Percentiles rank a stretch among this genome's conserved stretches.
Conservation (phyloP, 2,113 vertebrate species). For the Leucosticte australis region DNA sequence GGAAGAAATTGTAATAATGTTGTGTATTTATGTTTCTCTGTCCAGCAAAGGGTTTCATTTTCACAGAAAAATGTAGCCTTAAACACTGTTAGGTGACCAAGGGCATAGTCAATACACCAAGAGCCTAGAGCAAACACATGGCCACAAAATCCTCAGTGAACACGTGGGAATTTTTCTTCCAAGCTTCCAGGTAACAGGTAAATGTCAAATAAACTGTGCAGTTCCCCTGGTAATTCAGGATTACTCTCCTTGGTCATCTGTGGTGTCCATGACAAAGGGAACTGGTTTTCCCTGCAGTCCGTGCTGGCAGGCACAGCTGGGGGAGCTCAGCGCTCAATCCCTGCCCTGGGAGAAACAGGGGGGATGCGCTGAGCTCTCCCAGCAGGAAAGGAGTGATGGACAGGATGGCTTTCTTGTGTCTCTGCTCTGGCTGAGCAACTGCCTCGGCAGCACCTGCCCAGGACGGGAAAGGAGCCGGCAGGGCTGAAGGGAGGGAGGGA, state of each 20-base stretch:
- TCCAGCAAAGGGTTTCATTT: not conserved
- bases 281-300: not conserved
- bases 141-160: not conserved
- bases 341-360: not conserved
- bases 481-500: not conserved
- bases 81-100: not conserved
- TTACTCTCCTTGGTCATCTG: not conserved
- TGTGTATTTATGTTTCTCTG: not conserved
- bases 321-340: not conserved
- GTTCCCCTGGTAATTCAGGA: not conserved
- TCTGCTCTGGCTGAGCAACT: not conserved
- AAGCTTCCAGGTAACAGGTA: not conserved
- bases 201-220: not conserved
- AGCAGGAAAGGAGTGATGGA: not conserved
- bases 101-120: fast-evolving
- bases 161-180: not conserved
- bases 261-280: not conserved
- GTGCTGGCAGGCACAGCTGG: not conserved
- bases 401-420: not conserved
- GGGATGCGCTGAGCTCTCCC: not conserved
- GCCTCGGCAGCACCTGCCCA: not conserved
- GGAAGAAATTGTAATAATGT: not conserved
- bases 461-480: not conserved
- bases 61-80: not conserved
- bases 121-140: not conserved